Conservation (phyloP, 64 coral and sea anemone species). For the Anthopleura sola region DNA sequence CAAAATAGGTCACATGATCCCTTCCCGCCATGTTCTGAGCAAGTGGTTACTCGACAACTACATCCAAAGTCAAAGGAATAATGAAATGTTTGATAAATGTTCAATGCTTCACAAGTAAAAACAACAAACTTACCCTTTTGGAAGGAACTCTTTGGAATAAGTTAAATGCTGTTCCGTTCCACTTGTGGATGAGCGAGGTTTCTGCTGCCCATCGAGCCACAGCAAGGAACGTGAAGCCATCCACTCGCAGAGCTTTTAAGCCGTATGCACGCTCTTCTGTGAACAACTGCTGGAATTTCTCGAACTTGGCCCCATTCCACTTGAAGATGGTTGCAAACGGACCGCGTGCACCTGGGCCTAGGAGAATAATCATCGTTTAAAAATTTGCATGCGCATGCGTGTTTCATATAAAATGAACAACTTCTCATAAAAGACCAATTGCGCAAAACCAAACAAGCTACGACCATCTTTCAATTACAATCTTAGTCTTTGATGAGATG, state of each 20-base stretch:
- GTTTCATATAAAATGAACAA: too few relatives aligned
- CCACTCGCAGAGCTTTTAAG: conserved; percentile 49
- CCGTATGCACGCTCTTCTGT: conserved; percentile 79
- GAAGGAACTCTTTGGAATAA: conserved; percentile 80
- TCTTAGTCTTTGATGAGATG: too few relatives aligned
- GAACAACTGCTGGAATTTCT: conserved; percentile 37
- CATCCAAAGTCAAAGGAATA: too few relatives aligned
- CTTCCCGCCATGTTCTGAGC: too few relatives aligned
- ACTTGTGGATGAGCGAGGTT: conserved; percentile 74
- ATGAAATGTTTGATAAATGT: too few relatives aligned
- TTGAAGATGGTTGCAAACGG: conserved; percentile 68
- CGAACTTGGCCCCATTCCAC: conserved; percentile 79
- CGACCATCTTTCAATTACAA: too few relatives aligned
- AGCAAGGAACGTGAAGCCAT: conserved; percentile 45
- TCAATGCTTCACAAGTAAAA: not conserved
- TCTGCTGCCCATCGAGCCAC: conserved; percentile 71
- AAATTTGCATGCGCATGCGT: too few relatives aligned
- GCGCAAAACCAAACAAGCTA: too few relatives aligned
- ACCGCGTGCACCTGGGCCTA: conserved; percentile 71
- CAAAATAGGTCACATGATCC: too few relatives aligned
- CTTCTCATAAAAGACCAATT: too few relatives aligned
- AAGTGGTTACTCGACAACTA: too few relatives aligned
- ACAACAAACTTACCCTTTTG: conserved; percentile 30
- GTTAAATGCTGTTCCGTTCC: conserved; percentile 77
- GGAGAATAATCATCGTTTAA: not conserved